Conservation (phyloP, 2,113 vertebrate genomes). For the Conger conger region DNA sequence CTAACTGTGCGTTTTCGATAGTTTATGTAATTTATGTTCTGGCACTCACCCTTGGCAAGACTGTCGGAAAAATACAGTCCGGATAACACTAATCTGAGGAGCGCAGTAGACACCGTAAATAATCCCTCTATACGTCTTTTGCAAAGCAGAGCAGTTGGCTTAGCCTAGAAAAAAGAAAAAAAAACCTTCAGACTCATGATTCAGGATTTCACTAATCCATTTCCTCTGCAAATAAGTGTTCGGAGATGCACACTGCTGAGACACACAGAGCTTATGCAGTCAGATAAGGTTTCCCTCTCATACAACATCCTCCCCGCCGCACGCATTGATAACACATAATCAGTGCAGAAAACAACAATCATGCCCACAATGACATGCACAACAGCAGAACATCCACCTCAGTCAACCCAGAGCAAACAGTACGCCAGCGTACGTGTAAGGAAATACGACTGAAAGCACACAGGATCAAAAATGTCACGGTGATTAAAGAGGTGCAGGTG, state of each 20-base stretch:
- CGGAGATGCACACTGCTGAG: neutral
- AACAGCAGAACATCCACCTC: neutral
- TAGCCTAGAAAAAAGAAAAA: neutral
- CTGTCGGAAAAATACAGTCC: neutral
- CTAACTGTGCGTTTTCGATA: neutral
- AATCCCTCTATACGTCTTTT: neutral
- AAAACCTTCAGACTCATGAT: neutral
- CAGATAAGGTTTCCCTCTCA: neutral
- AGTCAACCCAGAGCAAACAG: neutral
- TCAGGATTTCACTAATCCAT: neutral
- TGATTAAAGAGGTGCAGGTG: neutral
- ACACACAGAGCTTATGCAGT: no score
- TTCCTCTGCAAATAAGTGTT: neutral
- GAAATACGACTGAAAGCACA: neutral
- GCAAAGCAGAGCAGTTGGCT: conserved; percentile 1
- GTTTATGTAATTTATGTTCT: neutral
- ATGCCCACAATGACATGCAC: neutral
- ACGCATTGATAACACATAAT: neutral
- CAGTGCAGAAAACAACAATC: neutral
- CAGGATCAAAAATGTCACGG: neutral
- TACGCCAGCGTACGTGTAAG: neutral
- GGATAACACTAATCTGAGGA: neutral
- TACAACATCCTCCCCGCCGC: neutral
- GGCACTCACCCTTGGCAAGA: neutral
- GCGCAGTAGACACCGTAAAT: neutral